Evolutionary conservation across 2,113 vertebrate species (phyloP).

Genomic region (Sterna hirundo): DNA sequence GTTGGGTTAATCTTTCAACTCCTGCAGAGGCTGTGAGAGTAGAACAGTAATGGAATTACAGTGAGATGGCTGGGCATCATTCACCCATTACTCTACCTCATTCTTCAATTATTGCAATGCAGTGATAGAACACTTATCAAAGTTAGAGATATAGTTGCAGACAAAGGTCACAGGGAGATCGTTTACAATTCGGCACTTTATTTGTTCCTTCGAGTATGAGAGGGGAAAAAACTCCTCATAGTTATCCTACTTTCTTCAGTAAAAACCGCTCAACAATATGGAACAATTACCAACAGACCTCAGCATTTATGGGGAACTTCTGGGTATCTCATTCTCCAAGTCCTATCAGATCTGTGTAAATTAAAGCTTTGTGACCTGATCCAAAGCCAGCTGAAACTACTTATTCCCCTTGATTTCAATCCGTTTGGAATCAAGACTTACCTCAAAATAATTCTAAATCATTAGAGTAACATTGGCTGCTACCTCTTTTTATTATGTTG

Average conservation of each 20-base stretch:
- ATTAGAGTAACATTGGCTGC: background rate
- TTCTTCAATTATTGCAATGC: background rate
- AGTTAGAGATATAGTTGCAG: background rate
- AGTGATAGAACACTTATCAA: background rate
- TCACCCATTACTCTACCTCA: background rate
- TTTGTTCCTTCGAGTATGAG: background rate
- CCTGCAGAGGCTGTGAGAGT: background rate
- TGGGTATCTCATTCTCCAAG: background rate
- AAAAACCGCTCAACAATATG: background rate
- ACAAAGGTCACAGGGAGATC: background rate
- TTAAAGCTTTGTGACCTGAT: background rate
- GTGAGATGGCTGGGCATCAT: background rate
- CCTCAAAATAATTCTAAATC: background rate
- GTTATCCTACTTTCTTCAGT: background rate
- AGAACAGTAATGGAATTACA: background rate
- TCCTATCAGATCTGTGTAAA: background rate
- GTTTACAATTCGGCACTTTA: background rate
- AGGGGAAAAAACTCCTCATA: background rate
- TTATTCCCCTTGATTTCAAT: background rate
- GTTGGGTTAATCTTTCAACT: slow-evolving; percentile 20
- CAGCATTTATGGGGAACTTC: background rate
- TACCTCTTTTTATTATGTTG: background rate
- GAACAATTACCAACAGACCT: background rate
- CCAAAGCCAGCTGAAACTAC: background rate
- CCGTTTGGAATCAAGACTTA: background rate